Evolutionary conservation across 2,113 vertebrate genomes (phyloP), one percentile per base, ranked within the genome.

Genomic region (Todiramphus chloris): DNA sequence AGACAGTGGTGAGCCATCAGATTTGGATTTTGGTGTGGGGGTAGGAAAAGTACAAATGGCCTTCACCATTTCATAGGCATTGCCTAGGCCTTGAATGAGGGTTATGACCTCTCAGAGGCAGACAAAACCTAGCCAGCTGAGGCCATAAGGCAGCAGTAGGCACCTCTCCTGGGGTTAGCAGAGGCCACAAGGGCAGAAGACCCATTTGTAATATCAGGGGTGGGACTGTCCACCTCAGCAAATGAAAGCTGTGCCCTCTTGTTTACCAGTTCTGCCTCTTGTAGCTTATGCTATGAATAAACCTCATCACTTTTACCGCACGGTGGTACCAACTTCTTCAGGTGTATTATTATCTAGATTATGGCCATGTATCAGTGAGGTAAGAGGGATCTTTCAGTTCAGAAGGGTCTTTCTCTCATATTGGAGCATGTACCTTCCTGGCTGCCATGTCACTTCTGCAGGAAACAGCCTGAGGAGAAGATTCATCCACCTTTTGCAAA

Each of bases 31-130:
- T 23, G 21, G 62, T 74, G 48, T 93, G 35, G 5, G 9, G 6
- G 7, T 31, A 33, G 25, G 44, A 73, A 76, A 37, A 24, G 37
- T 11, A 58, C 31, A 95, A 94, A 79, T 1, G 2, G 9, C 23
- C 27, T 76, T 77, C 0, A 0, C 8, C 20, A n/a, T 53, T 75
- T 91, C 37, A 31, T n/a, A 23, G 56, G 28, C 56, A 37, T 44
- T 0, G 0, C 5, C 46, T 33, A 10, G 15, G 21, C 9, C 6
- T 84, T 2, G 1, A 43, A 21, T 23, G 13, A 53, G 41, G 30
- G 6, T 77, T 82, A 53, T 33, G 48, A 68, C 14, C 46, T 93
- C 46, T 33, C 79, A 95, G 37, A 93, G n/a, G 13, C 10, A 66
- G 58, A 55, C 33, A 93, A 81, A 63, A 46, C 4, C 5, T 43